A percentile compares a stretch with the other conserved stretches of the same genome.
Evolutionary conservation across 2,113 vertebrate species (phyloP).

Genomic region (Pollachius pollachius): DNA sequence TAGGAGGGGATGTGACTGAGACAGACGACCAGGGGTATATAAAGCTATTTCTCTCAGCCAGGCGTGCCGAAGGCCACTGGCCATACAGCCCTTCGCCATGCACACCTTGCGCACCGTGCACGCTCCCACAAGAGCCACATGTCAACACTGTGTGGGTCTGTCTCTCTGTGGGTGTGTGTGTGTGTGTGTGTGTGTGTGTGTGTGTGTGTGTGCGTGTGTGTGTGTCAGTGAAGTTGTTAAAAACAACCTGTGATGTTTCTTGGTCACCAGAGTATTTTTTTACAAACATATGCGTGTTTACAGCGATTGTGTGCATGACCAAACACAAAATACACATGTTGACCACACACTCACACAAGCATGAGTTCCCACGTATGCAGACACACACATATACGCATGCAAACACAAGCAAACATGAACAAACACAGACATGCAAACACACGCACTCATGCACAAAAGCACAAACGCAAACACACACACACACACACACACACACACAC

Average conservation of each 20-base stretch:
- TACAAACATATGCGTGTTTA: neutral
- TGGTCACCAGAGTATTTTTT: neutral
- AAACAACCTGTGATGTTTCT: neutral
- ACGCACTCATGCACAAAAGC: too few relatives aligned
- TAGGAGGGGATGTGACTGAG: slow-evolving; percentile 56
- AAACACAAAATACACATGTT: too few relatives aligned
- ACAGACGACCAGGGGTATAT: slow-evolving; percentile 64
- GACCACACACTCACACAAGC: too few relatives aligned
- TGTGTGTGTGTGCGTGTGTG: slow-evolving; percentile 6
- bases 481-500: too few relatives aligned
- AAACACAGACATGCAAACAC: too few relatives aligned
- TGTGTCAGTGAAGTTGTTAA: neutral
- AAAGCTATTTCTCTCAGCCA: slow-evolving; percentile 61
- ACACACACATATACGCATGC: too few relatives aligned
- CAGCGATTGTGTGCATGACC: neutral
- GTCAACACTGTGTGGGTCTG: slow-evolving; percentile 16
- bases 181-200: slow-evolving; percentile 6
- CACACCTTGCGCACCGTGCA: slow-evolving; percentile 22
- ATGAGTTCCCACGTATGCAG: too few relatives aligned
- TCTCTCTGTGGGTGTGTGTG: slow-evolving; percentile 2
- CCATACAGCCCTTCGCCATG: slow-evolving; percentile 41
- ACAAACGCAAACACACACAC: too few relatives aligned
- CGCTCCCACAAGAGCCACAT: slow-evolving; percentile 19
- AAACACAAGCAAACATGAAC: too few relatives aligned
- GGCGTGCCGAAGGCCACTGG: slow-evolving; percentile 55